Base-by-base conservation (phyloP, 1,140 invertebrate species). In the Drosophila lacertosa region DNA sequence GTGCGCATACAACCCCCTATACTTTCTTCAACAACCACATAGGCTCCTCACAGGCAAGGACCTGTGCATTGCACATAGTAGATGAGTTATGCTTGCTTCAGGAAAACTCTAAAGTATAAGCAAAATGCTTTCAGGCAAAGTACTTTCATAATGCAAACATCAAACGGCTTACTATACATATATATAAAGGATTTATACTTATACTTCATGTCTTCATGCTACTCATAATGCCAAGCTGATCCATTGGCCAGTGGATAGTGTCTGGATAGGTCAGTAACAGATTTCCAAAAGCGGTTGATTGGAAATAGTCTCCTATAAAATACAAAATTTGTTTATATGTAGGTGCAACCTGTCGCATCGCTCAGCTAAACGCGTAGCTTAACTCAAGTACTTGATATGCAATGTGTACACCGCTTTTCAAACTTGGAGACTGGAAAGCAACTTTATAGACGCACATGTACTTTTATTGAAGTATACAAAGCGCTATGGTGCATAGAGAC, bases 31-130 rank as follows among this genome's bases (percentile, higher is more conserved):
- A n/a, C n/a, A 45, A 45, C 42, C 26, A 22, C 44, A 26, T 13
- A 35, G 33, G 33, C 13, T 2, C 33, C 33, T n/a, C 4, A 1
- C 33, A 2, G 11, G 26, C 10, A 35, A 20, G 11, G 42, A 60
- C 42, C 57, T 39, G 42, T 33, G 65, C 55, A 66, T 54, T 58
- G 55, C 63, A 53, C 75, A 83, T 72, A 83, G 79, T 75, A 67
- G 62, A 84, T 77, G 79, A 79, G 70, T 75, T 83, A 84, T 83
- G 80, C 73, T 75, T 84, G 81, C 80, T 74, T 80, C 80, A 83
- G 80, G 72, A 83, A 79, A 83, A 83, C 80, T 83, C 66, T 67
- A 68, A 80, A 72, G 79, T 62, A 83, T 84, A 73, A 48, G 67
- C 51, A 50, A 16, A 15, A 44, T 47, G 20, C 32, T 58, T 45